These are phyloP conservation scores for Melipona beecheii DNA, from an alignment of 2,888 invertebrate genomes.

Conservation along the genomic window DNA sequence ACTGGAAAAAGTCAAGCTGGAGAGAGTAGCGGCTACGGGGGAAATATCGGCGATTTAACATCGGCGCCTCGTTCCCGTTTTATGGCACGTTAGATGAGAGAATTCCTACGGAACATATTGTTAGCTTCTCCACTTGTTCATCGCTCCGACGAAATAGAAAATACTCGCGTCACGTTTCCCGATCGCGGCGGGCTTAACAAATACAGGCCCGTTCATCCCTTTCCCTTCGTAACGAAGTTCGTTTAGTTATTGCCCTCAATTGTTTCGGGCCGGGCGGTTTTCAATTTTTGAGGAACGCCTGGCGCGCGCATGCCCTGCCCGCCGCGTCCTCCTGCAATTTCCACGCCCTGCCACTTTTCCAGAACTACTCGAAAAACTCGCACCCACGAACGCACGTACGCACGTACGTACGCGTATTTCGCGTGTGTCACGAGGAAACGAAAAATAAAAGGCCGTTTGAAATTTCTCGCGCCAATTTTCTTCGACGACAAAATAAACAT, in stretches of 20 bases:
- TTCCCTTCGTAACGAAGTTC: slow-evolving; percentile 29
- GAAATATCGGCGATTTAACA: background rate
- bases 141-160: background rate
- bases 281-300: slow-evolving; percentile 18
- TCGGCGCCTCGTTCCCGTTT: background rate
- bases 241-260: slow-evolving; percentile 30
- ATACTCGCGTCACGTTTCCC: slow-evolving; percentile 16
- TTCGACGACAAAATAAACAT: background rate
- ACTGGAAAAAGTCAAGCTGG: no score
- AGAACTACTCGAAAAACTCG: slow-evolving; percentile 5
- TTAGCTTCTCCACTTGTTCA: slow-evolving; percentile 6
- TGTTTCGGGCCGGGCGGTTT: slow-evolving; percentile 10
- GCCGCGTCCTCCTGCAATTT: background rate
- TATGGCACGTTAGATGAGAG: background rate
- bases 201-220: background rate
- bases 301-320: background rate
- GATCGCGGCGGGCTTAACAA: slow-evolving; percentile 8
- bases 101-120: background rate
- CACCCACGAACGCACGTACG: background rate
- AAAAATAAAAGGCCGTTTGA: background rate
- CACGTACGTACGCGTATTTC: no score
- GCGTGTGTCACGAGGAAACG: background rate
- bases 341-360: background rate
- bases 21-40: no score
- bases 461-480: background rate